These are phyloP conservation scores for Lysiphlebus fabarum DNA, from an alignment of 1,140 invertebrate genomes.

Conservation along the genomic window DNA sequence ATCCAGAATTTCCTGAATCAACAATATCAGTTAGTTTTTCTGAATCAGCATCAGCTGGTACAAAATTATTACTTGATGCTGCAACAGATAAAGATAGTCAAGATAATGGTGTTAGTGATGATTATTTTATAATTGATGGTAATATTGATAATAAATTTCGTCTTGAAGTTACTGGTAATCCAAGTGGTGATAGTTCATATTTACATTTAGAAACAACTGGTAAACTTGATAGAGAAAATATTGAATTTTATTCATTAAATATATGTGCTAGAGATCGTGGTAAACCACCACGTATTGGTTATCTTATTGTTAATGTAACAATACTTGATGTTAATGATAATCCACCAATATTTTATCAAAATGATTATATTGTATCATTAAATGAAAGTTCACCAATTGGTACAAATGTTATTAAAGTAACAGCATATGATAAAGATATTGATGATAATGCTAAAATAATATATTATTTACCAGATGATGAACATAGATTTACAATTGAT, in stretches of 20 bases:
- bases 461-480: conserved; percentile 81
- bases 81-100: conserved; percentile 81
- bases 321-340: conserved; percentile 94
- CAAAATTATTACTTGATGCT: conserved; percentile 79
- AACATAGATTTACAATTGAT: conserved; percentile 84
- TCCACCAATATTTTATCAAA: conserved; percentile 88
- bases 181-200: conserved; percentile 82
- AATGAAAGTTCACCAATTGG: conserved; percentile 88
- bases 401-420: conserved; percentile 84
- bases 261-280: conserved; percentile 87
- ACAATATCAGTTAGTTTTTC: conserved; percentile 83
- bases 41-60: conserved; percentile 84
- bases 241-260: conserved; percentile 79
- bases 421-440: conserved; percentile 86
- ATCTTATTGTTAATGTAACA: conserved; percentile 83
- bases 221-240: conserved; percentile 82
- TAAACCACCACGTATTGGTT: conserved; percentile 74
- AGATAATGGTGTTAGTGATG: conserved; percentile 81
- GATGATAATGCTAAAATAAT: conserved; percentile 90
- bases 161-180: conserved; percentile 81
- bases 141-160: conserved; percentile 86
- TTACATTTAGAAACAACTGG: conserved; percentile 87
- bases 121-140: conserved; percentile 84
- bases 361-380: conserved; percentile 85
- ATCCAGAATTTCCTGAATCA: conserved; percentile 84